Evolutionary conservation across 2,888 invertebrate genomes (phyloP).

Genomic region (Polydrusus pterygomalis): DNA sequence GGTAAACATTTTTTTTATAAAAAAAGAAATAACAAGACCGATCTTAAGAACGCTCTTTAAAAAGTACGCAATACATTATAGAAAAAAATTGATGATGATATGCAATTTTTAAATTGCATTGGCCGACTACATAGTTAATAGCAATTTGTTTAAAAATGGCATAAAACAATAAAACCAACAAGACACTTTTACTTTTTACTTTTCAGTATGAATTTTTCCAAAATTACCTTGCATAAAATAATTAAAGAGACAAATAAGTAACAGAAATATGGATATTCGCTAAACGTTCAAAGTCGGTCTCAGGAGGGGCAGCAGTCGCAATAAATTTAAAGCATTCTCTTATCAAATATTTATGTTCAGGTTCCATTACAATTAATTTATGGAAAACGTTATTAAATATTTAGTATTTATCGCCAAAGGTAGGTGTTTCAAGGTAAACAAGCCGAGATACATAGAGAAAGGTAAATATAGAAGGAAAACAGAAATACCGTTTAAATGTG

Average conservation of each 20-base stretch:
- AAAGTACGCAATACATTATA: too few relatives aligned
- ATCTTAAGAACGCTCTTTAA: too few relatives aligned
- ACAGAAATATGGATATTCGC: background rate
- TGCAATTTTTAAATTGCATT: too few relatives aligned
- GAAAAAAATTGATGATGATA: too few relatives aligned
- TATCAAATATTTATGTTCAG: constrained; percentile 10
- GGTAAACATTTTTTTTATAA: too few relatives aligned
- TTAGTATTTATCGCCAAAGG: constrained; percentile 5
- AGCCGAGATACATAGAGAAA: constrained; percentile 4
- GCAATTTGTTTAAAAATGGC: too few relatives aligned
- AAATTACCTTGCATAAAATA: background rate
- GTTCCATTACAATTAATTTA: constrained; percentile 12
- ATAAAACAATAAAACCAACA: too few relatives aligned
- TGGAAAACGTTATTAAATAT: constrained; percentile 12
- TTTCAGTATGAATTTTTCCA: background rate
- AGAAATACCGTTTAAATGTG: background rate
- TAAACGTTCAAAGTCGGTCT: background rate
- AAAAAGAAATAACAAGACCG: too few relatives aligned
- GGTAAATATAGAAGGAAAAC: constrained; percentile 2
- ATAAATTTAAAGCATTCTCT: background rate
- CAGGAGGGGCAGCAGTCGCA: background rate
- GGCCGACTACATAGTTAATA: too few relatives aligned
- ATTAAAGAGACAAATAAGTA: background rate
- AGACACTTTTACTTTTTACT: too few relatives aligned
- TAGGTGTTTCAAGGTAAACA: constrained; percentile 15